Evolutionary conservation across 2,797 vertebrate species (phyloP).

Genomic region (Lagorchestes hirsutus): DNA sequence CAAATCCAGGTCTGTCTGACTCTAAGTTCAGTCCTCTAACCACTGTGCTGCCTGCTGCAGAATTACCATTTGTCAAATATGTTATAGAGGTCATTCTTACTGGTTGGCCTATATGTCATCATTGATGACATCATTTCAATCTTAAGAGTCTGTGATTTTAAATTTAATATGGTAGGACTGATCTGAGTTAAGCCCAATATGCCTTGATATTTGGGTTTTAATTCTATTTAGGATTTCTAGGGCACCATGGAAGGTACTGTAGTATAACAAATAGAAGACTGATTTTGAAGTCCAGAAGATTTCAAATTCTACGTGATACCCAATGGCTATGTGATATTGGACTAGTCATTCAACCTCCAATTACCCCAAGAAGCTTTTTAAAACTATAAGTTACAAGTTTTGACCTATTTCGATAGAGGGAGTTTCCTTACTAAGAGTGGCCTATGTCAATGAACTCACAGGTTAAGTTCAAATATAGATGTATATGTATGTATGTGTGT

Average conservation of each 20-base stretch:
- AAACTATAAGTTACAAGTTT: not conserved
- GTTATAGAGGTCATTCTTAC: not conserved
- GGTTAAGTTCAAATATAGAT: conserved; percentile 19
- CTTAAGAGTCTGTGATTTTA: not conserved
- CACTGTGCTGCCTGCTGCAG: not conserved
- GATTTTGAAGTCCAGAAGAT: not conserved
- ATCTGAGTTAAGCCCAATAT: not conserved
- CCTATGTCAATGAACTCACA: not conserved
- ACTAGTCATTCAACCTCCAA: conserved; percentile 8
- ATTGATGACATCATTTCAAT: not conserved
- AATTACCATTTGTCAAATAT: not conserved
- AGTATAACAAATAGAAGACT: not conserved
- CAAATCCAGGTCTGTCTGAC: not conserved
- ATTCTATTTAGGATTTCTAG: not conserved
- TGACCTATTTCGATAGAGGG: not conserved
- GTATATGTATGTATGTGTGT: not conserved
- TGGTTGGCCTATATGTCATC: not conserved
- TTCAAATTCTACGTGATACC: not conserved
- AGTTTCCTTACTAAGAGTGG: not conserved
- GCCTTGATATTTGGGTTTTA: not conserved
- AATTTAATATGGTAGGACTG: not conserved
- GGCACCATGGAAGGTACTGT: not conserved
- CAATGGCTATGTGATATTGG: not conserved
- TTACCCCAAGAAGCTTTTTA: not conserved
- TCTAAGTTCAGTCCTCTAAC: not conserved